Evolutionary conservation across 2,888 invertebrate genomes (phyloP), one percentile per base, ranked within the genome.

Genomic region (Drosophila putrida): DNA sequence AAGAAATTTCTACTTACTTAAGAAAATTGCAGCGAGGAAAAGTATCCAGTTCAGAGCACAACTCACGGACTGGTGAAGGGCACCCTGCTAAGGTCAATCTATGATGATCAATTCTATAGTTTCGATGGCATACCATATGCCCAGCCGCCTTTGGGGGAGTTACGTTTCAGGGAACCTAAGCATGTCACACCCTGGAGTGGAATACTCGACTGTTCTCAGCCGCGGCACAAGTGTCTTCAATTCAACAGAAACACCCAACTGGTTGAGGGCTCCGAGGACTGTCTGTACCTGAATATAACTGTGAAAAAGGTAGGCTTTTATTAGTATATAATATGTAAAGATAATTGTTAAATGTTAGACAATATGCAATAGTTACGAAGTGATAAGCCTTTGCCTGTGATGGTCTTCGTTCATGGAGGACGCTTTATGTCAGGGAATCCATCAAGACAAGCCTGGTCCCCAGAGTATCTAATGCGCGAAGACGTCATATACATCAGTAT

Each of bases 401-500:
- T 90, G 86, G 88, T 89, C 2, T 90, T 64, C 33, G 39, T 86
- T 28, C 88, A 85, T 62, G 89, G 89, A 6, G 90, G 89, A 0
- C 58, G 0, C 2, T 90, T 66, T 13, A 66, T 39, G 4, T 27
- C 54, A 0, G 89, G 89, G 0, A 88, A 86, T 65, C 64, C 92
- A 15, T 77, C 91, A 65, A 76, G 87, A 4, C 76, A 71, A 4
- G 27, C 72, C 0, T 87, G 83, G 61, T 91, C 92, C 9, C 93
- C 93, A 0, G 93, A 93, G 58, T 92, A 91, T 71, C 80, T 93
- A 1, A 83, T 93, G 81, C 88, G 88, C 0, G 80, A 82, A 15
- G 91, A 93, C 41, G 78, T 93, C 4, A 81, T 93, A 4, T 72
- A 93, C 2, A 91, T 93, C 2, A 90, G 91, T 2, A 80, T 93